These are phyloP conservation scores for Montifringilla adamsi DNA, from an alignment of 2,113 vertebrate species.

Conservation along the genomic window DNA sequence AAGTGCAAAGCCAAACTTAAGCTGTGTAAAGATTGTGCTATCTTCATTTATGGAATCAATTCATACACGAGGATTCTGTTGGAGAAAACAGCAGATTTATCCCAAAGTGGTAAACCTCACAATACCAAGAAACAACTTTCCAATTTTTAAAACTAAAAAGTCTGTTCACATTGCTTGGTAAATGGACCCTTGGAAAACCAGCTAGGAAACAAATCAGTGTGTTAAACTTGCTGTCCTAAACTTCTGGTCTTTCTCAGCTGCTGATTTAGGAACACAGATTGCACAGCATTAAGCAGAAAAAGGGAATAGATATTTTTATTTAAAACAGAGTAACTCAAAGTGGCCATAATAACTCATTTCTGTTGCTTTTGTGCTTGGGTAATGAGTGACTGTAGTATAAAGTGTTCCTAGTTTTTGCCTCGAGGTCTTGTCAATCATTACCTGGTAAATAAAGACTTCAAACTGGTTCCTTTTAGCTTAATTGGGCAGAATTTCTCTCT, in stretches of 20 bases:
- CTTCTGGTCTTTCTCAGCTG: neutral
- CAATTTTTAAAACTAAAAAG: neutral
- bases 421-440: slow-evolving; percentile 67
- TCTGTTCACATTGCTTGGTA: neutral
- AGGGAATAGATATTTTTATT: slow-evolving; percentile 2
- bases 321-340: slow-evolving; percentile 2
- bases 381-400: slow-evolving; percentile 40
- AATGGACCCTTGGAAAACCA: neutral
- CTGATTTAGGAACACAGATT: neutral
- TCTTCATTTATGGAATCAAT: neutral
- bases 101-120: neutral
- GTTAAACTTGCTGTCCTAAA: neutral
- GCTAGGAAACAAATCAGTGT: neutral
- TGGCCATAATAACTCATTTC: slow-evolving; percentile 22
- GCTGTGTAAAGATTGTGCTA: neutral
- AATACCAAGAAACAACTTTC: neutral
- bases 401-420: slow-evolving; percentile 42
- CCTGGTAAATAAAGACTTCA: slow-evolving; percentile 67
- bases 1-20: neutral
- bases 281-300: neutral
- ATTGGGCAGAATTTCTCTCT: slow-evolving; percentile 36
- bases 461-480: slow-evolving; percentile 39
- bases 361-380: slow-evolving; percentile 21
- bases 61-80: neutral
- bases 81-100: neutral